Base-by-base conservation (phyloP, 1,140 invertebrate genomes). In the Leptestheria dahalacensis region DNA sequence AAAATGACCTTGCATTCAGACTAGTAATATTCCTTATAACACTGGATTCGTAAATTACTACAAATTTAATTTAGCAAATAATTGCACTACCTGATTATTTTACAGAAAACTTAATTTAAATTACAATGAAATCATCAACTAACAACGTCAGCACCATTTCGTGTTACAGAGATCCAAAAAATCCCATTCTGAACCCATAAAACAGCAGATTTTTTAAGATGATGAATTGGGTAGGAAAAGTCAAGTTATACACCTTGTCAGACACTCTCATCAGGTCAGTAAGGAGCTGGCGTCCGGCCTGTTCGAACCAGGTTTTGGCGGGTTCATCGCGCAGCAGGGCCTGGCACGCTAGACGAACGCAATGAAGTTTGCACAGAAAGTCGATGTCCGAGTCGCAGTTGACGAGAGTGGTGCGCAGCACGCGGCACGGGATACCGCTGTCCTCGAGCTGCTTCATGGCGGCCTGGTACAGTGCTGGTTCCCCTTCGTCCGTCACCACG, bases 341-440 rank as follows among this genome's bases (percentile, higher is more conserved):
- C 66, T 86, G 82, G 70, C 94, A 90, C 28, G 90, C 91, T 56
- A 86, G 75, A 47, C 94, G 79, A 29, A 79, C 64, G 69, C 93
- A 96, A 67, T 94, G 85, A 26, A 97, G 76, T 76, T 97, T 97
- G 20, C 90, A 90, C 62, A 97, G 74, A 74, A 94, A 97, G 73
- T 98, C 95, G 20, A 82, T 80, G 70, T 95, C 91, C n/a, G 84
- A 88, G 25, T 81, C 78, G 71, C 92, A 96, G 57, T 84, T 80
- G 12, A 94, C 84, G 64, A 91, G 73, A 64, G 92, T 88, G 0
- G 91, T 88, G 55, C 92, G 83, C 51, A 88, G 73, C 50, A 81
- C 82, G 78, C 86, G 80, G 74, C 82, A 91, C 1, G 83, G 81
- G 64, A 93, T 86, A 12, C 82, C 82, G 55, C 78, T 78, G 71